Conservation (phyloP, 1,140 invertebrate species). For the Hycleus cichorii region DNA sequence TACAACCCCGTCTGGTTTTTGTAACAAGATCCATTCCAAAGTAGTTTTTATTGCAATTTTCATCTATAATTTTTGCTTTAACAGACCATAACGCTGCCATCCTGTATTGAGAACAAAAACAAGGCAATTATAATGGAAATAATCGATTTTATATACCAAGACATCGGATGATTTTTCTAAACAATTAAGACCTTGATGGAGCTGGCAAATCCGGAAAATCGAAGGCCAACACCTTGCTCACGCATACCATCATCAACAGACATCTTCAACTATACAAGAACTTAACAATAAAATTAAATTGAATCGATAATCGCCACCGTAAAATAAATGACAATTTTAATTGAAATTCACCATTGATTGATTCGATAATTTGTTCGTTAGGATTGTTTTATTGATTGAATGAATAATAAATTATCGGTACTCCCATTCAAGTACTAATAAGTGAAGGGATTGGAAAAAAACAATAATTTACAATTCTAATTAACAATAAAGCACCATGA, state of each 20-base stretch:
- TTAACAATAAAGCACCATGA: neutral
- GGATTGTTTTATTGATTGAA: neutral
- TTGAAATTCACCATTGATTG: neutral
- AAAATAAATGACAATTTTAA: neutral
- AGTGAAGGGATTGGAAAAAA: slow-evolving; percentile 10
- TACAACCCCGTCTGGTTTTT: no score
- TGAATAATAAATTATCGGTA: slow-evolving; percentile 9
- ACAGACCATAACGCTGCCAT: no score
- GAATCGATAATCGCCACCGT: neutral
- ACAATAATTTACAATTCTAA: slow-evolving; percentile 6
- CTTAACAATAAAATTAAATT: neutral
- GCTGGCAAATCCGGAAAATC: slow-evolving; percentile 8
- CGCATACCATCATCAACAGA: neutral
- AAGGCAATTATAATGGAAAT: no score
- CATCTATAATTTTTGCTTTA: no score
- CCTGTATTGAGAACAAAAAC: no score
- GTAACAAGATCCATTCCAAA: no score
- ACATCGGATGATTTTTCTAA: no score
- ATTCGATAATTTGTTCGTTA: neutral
- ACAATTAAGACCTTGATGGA: slow-evolving; percentile 5
- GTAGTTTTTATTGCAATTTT: no score
- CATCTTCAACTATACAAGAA: neutral
- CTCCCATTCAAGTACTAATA: slow-evolving; percentile 10
- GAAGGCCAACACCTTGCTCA: slow-evolving; percentile 6
- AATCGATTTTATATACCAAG: no score